These are phyloP conservation scores for Ips nitidus DNA, from an alignment of 1,140 invertebrate species.

Conservation along the genomic window DNA sequence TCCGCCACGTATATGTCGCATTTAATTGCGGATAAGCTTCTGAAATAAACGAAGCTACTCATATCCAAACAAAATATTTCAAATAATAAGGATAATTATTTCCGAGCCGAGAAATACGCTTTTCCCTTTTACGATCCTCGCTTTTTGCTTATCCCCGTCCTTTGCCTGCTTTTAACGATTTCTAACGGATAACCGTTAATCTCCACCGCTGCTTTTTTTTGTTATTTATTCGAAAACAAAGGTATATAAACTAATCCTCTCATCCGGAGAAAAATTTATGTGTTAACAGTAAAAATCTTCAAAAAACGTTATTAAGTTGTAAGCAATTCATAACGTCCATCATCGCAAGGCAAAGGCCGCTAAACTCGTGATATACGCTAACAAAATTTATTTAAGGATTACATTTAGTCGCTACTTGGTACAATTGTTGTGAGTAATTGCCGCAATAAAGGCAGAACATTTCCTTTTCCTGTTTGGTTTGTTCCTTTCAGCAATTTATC, in stretches of 20 bases:
- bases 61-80: conserved; percentile 26
- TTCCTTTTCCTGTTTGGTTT: conserved; percentile 35
- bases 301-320: not conserved
- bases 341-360: conserved; percentile 15
- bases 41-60: conserved; percentile 25
- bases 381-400: conserved; percentile 35
- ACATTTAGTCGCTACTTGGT: conserved; percentile 28
- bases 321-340: conserved; percentile 9
- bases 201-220: conserved; percentile 1
- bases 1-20: conserved; percentile 15
- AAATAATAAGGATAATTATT: conserved; percentile 32
- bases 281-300: not conserved
- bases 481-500: conserved; percentile 34
- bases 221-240: conserved; percentile 1
- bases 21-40: conserved; percentile 27
- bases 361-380: conserved; percentile 22
- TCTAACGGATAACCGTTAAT: conserved; percentile 21
- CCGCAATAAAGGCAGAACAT: conserved; percentile 35
- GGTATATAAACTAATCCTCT: not conserved
- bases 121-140: conserved; percentile 19
- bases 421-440: conserved; percentile 37
- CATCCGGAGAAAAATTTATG: too few species aligned
- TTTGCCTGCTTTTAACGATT: conserved; percentile 2
- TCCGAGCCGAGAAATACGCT: conserved; percentile 28
- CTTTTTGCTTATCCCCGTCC: conserved; percentile 6